Conservation (phyloP, 2,113 vertebrate genomes). For the Todiramphus chloris region DNA sequence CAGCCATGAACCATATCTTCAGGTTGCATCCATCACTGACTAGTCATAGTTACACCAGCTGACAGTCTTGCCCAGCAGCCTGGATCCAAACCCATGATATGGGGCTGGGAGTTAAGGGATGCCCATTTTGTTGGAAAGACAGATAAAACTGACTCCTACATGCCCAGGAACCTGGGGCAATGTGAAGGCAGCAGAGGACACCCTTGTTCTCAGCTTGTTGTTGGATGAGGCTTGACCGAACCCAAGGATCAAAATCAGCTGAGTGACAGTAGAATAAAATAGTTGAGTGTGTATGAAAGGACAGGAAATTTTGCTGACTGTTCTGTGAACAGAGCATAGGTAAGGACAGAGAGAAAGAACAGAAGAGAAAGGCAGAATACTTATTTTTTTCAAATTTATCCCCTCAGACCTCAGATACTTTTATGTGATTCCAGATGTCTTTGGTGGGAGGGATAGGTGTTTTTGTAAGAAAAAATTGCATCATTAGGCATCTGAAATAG, state of each 20-base stretch:
- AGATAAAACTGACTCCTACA: neutral
- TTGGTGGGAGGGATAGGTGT: neutral
- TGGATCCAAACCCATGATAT: fast-evolving
- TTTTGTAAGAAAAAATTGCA: neutral
- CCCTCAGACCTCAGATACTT: neutral
- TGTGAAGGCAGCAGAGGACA: neutral
- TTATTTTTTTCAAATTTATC: neutral
- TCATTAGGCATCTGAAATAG: neutral
- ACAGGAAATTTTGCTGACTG: neutral
- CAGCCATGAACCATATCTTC: neutral
- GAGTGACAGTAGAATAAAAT: neutral
- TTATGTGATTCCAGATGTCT: neutral
- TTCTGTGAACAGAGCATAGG: neutral
- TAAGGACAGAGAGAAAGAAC: neutral
- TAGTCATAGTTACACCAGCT: neutral
- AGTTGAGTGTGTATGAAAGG: neutral
- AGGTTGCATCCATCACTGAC: neutral
- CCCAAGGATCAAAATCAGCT: neutral
- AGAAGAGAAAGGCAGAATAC: neutral
- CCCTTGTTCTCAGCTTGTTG: neutral
- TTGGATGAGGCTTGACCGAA: neutral
- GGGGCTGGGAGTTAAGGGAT: neutral
- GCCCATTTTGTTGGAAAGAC: neutral
- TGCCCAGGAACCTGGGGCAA: neutral
- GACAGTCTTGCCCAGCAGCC: neutral